Evolutionary conservation across 2,888 invertebrate species (phyloP), one percentile per base, ranked within the genome.

Genomic region (Papilio protenor): DNA sequence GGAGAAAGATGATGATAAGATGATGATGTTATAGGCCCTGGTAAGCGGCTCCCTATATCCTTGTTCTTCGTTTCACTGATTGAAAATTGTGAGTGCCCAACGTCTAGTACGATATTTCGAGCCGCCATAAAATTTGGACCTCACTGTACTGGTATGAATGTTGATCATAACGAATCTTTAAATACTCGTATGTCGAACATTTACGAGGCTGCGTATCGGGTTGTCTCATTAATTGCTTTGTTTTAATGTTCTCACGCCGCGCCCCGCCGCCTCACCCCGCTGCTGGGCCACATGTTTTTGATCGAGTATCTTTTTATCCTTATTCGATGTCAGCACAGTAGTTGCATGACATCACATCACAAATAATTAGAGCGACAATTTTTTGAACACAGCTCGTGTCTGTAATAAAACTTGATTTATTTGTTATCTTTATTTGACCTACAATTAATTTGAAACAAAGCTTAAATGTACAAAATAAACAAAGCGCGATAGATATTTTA

Each of bases 171-270:
- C 33, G 55, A 57, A 66, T 57, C 40, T 73, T 74, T 76, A 57
- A 73, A 64, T 75, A n/a, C n/a, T n/a, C n/a, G n/a, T n/a, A 75
- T 55, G 73, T 45, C 73, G 80, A 79, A 81, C 76, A 77, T 81
- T 82, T 81, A 83, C 80, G 82, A 80, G 79, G 81, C 82, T 83
- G 82, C 79, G 83, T 87, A 87, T 86, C 85, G 83, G 82, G 84
- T 87, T 90, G 89, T 90, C 82, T 87, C 84, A 88, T 87, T 88
- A 88, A 88, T 90, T 88, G 84, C 83, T 88, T 87, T 88, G 82
- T 87, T 89, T 90, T 89, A 88, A 89, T 87, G 88, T 94, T 94
- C 94, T 92, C 94, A 94, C 94, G 94, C 89, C 88, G 64, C 64
- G 64, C 33, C 33, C 64, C 64, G 23, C 16, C 94, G 93, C 89